Conservation (phyloP, 2,797 vertebrate species). For the Danio choprae region DNA sequence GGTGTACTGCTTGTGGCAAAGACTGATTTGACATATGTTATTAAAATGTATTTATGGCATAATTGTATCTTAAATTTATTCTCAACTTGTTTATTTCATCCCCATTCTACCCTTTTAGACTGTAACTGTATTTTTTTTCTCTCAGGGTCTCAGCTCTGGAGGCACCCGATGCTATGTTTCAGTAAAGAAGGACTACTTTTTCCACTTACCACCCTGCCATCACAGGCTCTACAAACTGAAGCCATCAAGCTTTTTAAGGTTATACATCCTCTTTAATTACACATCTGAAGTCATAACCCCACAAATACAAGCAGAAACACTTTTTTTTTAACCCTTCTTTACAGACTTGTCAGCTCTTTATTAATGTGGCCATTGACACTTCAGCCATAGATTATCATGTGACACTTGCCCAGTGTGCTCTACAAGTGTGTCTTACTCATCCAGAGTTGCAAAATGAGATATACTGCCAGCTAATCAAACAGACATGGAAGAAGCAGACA, state of each 20-base stretch:
- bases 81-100: not conserved
- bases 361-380: slow-evolving; percentile 95
- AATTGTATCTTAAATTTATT: slow-evolving; percentile 17
- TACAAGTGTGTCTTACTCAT: slow-evolving; percentile 95
- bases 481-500: slow-evolving; percentile 88
- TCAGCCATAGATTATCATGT: slow-evolving; percentile 98
- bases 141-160: slow-evolving; percentile 91
- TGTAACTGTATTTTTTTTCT: not conserved
- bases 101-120: not conserved
- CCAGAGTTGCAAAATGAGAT: slow-evolving; percentile 97
- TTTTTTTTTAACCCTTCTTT: slow-evolving; percentile 49
- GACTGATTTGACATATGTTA: not conserved
- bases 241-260: slow-evolving; percentile 98
- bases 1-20: not conserved
- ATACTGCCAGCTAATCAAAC: slow-evolving; percentile 96
- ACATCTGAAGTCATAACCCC: not conserved
- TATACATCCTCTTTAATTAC: not conserved
- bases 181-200: slow-evolving; percentile 92
- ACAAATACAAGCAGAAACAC: not conserved
- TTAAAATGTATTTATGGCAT: not conserved
- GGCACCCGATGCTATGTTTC: slow-evolving; percentile 89
- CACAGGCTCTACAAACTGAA: slow-evolving; percentile 95
- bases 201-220: slow-evolving; percentile 93
- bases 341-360: slow-evolving; percentile 97
- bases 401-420: slow-evolving; percentile 94